phyloP scores from a whole-genome alignment of 2,888 invertebrate genomes.

The Archaeoteleia sp. region DNA sequence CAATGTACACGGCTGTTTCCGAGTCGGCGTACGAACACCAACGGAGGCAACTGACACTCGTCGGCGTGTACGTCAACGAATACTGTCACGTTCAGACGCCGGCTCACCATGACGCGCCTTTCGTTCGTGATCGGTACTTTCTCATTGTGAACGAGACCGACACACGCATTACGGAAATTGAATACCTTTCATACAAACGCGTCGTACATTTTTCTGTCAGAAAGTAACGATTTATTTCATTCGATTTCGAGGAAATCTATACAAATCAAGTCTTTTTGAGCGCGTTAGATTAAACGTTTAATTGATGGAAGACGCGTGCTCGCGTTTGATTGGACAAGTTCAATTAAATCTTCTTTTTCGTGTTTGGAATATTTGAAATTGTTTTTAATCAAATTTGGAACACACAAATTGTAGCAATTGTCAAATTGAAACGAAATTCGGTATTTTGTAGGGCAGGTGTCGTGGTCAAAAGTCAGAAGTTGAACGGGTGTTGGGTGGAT shows the following conservation, averaged over 20 bases:
- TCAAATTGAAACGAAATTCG: too few species aligned
- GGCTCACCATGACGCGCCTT: slow-evolving; percentile 47
- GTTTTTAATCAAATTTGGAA: too few species aligned
- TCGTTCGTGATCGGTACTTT: slow-evolving; percentile 32
- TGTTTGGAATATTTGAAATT: too few species aligned
- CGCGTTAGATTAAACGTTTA: too few species aligned
- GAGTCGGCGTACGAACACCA: slow-evolving; percentile 23
- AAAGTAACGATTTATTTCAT: slow-evolving; percentile 16
- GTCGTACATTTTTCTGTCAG: slow-evolving; percentile 16
- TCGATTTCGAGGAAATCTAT: slow-evolving; percentile 14
- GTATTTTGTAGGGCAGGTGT: too few species aligned
- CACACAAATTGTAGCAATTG: too few species aligned
- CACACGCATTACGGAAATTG: slow-evolving; percentile 32
- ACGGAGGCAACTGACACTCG: slow-evolving; percentile 40
- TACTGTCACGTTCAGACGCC: slow-evolving; percentile 69
- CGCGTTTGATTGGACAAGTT: too few species aligned
- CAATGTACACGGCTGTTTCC: slow-evolving; percentile 32
- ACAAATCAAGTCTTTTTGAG: too few species aligned
- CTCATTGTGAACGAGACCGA: slow-evolving; percentile 28
- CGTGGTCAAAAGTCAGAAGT: too few species aligned
- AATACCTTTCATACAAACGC: slow-evolving; percentile 12
- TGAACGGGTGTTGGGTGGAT: too few species aligned
- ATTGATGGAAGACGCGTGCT: too few species aligned
- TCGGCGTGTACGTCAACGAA: slow-evolving; percentile 61
- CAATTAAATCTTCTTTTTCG: too few species aligned